Percentiles rank a stretch among this genome's conserved stretches.
Conservation (phyloP, 1,140 invertebrate genomes). For the Aplysia californica region DNA sequence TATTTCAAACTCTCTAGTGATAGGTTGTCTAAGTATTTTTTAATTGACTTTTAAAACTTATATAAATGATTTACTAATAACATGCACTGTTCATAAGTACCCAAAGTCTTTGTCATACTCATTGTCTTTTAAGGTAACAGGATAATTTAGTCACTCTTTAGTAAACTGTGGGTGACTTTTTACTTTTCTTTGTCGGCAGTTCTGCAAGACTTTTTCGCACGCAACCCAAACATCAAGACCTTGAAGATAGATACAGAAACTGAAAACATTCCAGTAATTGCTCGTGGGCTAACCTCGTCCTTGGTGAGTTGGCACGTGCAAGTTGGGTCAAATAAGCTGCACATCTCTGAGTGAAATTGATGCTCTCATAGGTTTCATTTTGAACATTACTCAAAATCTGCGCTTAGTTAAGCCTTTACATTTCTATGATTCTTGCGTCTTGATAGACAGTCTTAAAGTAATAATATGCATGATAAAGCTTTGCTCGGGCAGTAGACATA, state of each 20-base stretch:
- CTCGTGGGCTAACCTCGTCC: background rate
- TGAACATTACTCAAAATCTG: background rate
- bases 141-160: background rate
- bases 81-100: too few relatives aligned
- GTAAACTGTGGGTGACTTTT: background rate
- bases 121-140: background rate
- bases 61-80: background rate
- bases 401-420: background rate
- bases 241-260: conserved; percentile 4
- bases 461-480: too few relatives aligned
- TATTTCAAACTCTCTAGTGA: too few relatives aligned
- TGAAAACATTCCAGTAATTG: conserved; percentile 25
- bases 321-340: background rate
- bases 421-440: background rate
- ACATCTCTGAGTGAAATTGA: background rate
- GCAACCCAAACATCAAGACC: conserved; percentile 18
- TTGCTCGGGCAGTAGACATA: too few relatives aligned
- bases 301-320: conserved; percentile 4
- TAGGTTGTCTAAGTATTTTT: too few relatives aligned
- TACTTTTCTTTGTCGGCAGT: conserved; percentile 1
- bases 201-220: background rate
- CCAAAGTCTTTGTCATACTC: too few relatives aligned
- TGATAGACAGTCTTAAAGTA: too few relatives aligned
- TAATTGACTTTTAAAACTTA: background rate
- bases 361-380: background rate